Percentiles rank a stretch among this genome's conserved stretches.
Conservation (phyloP, 2,797 vertebrate genomes). For the Synanceia verrucosa region DNA sequence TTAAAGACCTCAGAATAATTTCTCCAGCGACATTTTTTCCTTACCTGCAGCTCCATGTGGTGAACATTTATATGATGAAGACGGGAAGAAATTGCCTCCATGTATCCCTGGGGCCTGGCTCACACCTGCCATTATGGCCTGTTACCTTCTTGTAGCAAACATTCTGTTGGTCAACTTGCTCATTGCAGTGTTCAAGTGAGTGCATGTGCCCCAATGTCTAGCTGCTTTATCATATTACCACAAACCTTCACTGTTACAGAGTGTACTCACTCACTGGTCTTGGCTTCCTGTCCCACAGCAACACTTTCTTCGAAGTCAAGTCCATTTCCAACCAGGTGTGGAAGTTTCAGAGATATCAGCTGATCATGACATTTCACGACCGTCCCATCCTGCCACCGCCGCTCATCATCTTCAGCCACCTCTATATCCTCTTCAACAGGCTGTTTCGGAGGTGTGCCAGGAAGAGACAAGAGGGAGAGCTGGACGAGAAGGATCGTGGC, state of each 20-base stretch:
- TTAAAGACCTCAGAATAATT: not conserved
- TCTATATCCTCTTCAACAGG: constrained; percentile 90
- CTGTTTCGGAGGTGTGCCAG: constrained; percentile 86
- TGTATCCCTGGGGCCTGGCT: constrained; percentile 99
- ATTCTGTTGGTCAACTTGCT: constrained; percentile 98
- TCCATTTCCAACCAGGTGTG: constrained; percentile 99
- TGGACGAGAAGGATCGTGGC: constrained; percentile 94
- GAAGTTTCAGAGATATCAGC: constrained; percentile 99
- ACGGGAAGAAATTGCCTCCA: constrained; percentile 95
- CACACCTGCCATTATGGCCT: constrained; percentile 98
- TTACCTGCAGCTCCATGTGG: constrained; percentile 92
- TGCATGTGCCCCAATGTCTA: constrained; percentile 10
- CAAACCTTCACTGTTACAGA: not conserved
- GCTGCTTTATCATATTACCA: not conserved
- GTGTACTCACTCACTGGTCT: constrained; percentile 2
- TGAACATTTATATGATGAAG: constrained; percentile 96
- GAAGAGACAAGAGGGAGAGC: constrained; percentile 87
- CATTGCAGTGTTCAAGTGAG: constrained; percentile 98
- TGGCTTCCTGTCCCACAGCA: constrained; percentile 80
- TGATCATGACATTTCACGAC: constrained; percentile 99
- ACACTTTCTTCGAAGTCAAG: constrained; percentile 99
- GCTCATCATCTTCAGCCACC: constrained; percentile 95
- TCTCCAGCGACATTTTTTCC: not conserved
- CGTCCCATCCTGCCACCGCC: constrained; percentile 97
- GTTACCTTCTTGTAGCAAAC: constrained; percentile 97